These are phyloP conservation scores for Pyralis farinalis DNA, from an alignment of 2,888 invertebrate species.

Conservation along the genomic window DNA sequence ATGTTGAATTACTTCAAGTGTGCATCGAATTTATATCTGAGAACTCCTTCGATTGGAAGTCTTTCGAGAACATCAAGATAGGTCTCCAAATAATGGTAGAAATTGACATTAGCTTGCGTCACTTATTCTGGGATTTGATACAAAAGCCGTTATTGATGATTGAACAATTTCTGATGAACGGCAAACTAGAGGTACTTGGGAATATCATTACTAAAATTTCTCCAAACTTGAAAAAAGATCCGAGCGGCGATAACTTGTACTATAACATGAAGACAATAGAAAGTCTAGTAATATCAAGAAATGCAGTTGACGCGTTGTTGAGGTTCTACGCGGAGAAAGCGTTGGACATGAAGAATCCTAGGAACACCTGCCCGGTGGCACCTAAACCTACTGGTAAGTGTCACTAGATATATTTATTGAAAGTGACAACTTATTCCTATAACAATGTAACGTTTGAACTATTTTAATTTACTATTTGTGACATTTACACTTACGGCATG, in stretches of 20 bases:
- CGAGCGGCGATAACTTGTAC: conserved; percentile 76
- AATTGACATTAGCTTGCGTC: conserved; percentile 78
- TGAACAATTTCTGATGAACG: conserved; percentile 94
- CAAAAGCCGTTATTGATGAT: conserved; percentile 88
- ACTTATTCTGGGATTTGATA: conserved; percentile 83
- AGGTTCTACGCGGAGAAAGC: conserved; percentile 90
- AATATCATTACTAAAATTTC: conserved; percentile 82
- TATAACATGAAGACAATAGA: conserved; percentile 82
- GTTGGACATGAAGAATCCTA: conserved; percentile 83
- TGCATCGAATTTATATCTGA: conserved; percentile 82
- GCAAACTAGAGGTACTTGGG: conserved; percentile 85
- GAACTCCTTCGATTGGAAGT: conserved; percentile 66
- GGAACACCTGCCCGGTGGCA: conserved; percentile 52
- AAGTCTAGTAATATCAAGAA: conserved; percentile 75
- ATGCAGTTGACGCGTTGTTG: conserved; percentile 85
- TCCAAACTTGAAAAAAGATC: conserved; percentile 58
- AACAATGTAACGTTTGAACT: no score
- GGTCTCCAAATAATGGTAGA: conserved; percentile 85
- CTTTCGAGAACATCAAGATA: conserved; percentile 83
- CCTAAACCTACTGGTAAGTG: conserved; percentile 40
- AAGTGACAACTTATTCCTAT: no score
- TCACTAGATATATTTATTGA: no score
- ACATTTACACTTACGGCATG: no score
- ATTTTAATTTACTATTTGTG: no score
- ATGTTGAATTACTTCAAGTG: conserved; percentile 83